Evolutionary conservation across 2,797 vertebrate genomes (phyloP).

Genomic region (Hoplostethus mediterraneus): DNA sequence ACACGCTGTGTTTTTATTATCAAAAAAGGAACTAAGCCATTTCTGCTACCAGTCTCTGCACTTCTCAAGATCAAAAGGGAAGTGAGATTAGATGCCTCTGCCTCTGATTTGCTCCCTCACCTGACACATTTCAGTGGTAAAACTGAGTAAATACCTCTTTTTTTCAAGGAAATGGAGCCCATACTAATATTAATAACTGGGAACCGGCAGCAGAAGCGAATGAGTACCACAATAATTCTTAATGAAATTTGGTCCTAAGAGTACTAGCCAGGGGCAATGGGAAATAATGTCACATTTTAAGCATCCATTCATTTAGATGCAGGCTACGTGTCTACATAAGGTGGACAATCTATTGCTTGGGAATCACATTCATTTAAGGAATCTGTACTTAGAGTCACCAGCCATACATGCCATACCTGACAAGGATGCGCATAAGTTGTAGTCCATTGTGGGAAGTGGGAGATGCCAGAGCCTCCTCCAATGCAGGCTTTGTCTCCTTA

Average conservation of each 20-base stretch:
- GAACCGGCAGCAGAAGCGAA: background rate
- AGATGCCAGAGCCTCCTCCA: background rate
- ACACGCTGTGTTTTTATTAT: conserved; percentile 31
- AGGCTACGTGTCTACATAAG: too few species aligned
- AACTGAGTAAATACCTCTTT: conserved; percentile 40
- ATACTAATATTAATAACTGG: conserved; percentile 11
- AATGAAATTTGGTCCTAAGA: background rate
- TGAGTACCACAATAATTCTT: background rate
- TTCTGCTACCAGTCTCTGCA: conserved; percentile 44
- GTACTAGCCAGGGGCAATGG: background rate
- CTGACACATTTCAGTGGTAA: conserved; percentile 58
- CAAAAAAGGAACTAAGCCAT: conserved; percentile 61
- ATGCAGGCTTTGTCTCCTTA: background rate
- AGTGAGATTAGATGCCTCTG: conserved; percentile 73
- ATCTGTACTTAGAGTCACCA: background rate
- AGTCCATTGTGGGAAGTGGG: background rate
- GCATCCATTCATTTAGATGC: background rate
- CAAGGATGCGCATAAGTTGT: background rate
- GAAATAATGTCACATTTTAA: background rate
- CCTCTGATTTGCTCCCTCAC: conserved; percentile 42
- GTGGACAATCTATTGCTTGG: background rate
- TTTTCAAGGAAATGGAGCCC: conserved; percentile 40
- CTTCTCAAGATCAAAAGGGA: conserved; percentile 76
- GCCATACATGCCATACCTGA: background rate
- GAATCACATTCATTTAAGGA: background rate